Evolutionary conservation across 2,888 invertebrate genomes (phyloP), one percentile per base, ranked within the genome.

Genomic region (Caenorhabditis panamensis): DNA sequence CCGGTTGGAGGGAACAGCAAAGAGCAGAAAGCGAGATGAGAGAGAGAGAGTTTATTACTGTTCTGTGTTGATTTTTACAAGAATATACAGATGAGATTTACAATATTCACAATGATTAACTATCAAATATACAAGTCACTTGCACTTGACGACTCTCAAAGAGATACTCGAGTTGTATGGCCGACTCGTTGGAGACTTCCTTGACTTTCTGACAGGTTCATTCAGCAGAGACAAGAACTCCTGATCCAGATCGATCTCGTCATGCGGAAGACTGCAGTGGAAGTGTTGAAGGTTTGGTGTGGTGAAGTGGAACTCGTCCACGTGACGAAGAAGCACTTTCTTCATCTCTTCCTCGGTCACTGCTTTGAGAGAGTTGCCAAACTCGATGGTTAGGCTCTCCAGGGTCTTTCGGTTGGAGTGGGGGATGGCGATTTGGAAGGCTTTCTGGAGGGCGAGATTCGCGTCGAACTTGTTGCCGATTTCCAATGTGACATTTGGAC

Each of bases 231-330:
- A 41, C 13, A 68, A 51, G 49, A 75, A 71, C n/a, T 69, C 64
- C 41, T 69, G 61, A 0, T 71, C 61, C 13, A 72, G 18, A 26
- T 80, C 71, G 37, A 80, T 73, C 75, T 58, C 49, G n/a, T 63
- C 53, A 26, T 82, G 71, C 28, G 82, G 77, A 18, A 82, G 63
- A 53, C 41, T 54, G 63, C 77, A 76, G 24, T 61, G 69, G 61
- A 82, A 79, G 18, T 82, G 66, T 24, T 58, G 73, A 11, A 77
- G 73, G 22, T 82, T 79, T 28, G 75, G 75, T 3, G 75, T 66
- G 11, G 63, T 59, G 53, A 58, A 26, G 44, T 79, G 71, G 41
- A 64, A 71, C 41, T 69, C 78, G 22, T 68, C 58, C 8, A 79
- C 59, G 51, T 82, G 78, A 44, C 58, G 41, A 1, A 76, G 31